Conservation (phyloP, 2,113 vertebrate species). For the Todiramphus chloris region DNA sequence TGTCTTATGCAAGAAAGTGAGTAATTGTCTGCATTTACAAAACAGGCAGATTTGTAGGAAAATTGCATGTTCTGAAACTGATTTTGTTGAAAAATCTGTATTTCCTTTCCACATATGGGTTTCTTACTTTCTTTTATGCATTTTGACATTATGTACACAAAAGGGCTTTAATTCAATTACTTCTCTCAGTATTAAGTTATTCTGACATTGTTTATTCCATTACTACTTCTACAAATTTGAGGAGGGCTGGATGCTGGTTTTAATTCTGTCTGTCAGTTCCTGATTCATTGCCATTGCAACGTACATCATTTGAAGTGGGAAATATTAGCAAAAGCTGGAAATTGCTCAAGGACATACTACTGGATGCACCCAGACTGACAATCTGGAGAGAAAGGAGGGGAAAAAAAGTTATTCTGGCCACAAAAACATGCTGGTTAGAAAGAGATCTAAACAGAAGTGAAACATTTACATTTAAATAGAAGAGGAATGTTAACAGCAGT, state of each 20-base stretch:
- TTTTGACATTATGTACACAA: constrained; percentile 69
- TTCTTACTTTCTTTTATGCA: constrained; percentile 66
- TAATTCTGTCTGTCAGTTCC: constrained; percentile 65
- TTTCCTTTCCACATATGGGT: constrained; percentile 59
- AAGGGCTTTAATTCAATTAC: constrained; percentile 67
- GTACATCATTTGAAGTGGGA: constrained; percentile 69
- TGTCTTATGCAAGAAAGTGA: constrained; percentile 22
- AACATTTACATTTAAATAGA: neutral
- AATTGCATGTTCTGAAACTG: constrained; percentile 38
- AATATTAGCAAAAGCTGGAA: constrained; percentile 64
- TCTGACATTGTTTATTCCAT: constrained; percentile 73
- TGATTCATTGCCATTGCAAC: constrained; percentile 55
- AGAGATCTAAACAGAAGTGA: neutral
- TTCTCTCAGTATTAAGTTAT: constrained; percentile 69
- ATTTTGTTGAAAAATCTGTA: constrained; percentile 60
- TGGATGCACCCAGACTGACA: constrained; percentile 43
- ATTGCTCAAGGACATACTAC: constrained; percentile 54
- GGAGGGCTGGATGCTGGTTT: constrained; percentile 59
- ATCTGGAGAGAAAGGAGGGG: neutral
- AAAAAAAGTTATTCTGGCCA: neutral
- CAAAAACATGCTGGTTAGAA: neutral
- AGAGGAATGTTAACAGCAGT: neutral
- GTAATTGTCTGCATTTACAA: constrained; percentile 8
- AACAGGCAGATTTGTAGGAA: constrained; percentile 11
- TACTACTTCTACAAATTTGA: constrained; percentile 60